These are phyloP conservation scores for Microcaecilia unicolor DNA, from an alignment of 2,797 vertebrate species.

Conservation along the genomic window DNA sequence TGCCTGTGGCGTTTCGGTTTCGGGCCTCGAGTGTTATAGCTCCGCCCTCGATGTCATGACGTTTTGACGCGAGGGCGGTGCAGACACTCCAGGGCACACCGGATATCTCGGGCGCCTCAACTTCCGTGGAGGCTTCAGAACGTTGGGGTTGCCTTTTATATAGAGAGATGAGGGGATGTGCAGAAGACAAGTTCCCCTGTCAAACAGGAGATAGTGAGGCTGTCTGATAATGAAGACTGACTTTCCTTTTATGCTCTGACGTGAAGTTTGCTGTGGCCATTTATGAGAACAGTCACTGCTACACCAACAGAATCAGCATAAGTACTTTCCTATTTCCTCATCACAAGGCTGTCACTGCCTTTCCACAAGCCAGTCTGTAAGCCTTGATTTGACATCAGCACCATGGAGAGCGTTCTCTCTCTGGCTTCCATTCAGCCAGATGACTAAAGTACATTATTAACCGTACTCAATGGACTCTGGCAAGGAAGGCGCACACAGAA, in stretches of 20 bases:
- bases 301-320: constrained; percentile 34
- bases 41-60: too few species aligned
- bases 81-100: too few species aligned
- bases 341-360: constrained; percentile 20
- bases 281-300: constrained; percentile 34
- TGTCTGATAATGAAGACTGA: constrained; percentile 27
- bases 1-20: too few species aligned
- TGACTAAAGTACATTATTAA: constrained; percentile 34
- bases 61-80: too few species aligned
- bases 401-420: constrained; percentile 41
- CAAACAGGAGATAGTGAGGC: constrained; percentile 21
- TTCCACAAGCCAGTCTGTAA: constrained; percentile 33
- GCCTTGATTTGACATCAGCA: constrained; percentile 39
- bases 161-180: too few species aligned
- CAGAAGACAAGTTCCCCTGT: constrained; percentile 14
- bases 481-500: constrained; percentile 22
- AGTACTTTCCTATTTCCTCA: constrained; percentile 20
- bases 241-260: constrained; percentile 18
- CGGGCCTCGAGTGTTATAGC: too few species aligned
- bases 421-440: constrained; percentile 39
- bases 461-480: constrained; percentile 41
- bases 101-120: too few species aligned
- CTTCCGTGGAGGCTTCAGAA: too few species aligned
- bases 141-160: too few species aligned
- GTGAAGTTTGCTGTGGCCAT: constrained; percentile 20